Evolutionary conservation across 2,797 vertebrate species (phyloP).

Genomic region (Scyliorhinus canicula): DNA sequence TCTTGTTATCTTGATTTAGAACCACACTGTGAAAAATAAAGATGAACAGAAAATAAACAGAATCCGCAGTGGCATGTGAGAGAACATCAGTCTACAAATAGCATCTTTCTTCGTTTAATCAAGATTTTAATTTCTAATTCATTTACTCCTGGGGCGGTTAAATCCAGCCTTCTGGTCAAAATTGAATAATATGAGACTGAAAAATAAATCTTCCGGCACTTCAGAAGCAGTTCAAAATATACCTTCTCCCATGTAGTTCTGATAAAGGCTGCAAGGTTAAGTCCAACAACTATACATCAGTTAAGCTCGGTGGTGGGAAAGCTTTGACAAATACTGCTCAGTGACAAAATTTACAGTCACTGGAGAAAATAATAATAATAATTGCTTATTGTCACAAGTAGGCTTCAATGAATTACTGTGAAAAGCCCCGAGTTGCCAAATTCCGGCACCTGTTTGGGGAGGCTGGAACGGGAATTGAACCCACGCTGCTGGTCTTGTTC

Average conservation of each 20-base stretch:
- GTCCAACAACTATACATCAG: no score
- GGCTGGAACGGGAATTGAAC: no score
- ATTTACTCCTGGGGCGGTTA: background rate
- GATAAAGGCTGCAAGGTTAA: background rate
- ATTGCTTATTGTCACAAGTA: no score
- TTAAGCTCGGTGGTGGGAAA: no score
- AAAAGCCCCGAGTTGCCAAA: no score
- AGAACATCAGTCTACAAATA: slow-evolving; percentile 46
- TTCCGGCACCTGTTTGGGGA: no score
- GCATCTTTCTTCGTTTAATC: slow-evolving; percentile 49
- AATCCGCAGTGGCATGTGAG: slow-evolving; percentile 43
- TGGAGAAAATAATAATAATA: no score
- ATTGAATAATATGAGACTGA: background rate
- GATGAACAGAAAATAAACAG: slow-evolving; percentile 54
- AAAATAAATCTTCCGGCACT: background rate
- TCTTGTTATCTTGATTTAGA: slow-evolving; percentile 69
- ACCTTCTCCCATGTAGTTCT: background rate
- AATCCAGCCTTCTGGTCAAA: background rate
- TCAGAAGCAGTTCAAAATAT: background rate
- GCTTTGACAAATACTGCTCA: no score
- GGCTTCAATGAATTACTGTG: no score
- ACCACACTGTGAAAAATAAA: slow-evolving; percentile 52
- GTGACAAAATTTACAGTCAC: no score
- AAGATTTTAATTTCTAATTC: slow-evolving; percentile 41
- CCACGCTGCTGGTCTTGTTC: no score